Evolutionary conservation across 37 sponge, comb jelly and placozoan species (phyloP), one percentile per base, ranked within the genome.

Genomic region (Spongilla lacustris): DNA sequence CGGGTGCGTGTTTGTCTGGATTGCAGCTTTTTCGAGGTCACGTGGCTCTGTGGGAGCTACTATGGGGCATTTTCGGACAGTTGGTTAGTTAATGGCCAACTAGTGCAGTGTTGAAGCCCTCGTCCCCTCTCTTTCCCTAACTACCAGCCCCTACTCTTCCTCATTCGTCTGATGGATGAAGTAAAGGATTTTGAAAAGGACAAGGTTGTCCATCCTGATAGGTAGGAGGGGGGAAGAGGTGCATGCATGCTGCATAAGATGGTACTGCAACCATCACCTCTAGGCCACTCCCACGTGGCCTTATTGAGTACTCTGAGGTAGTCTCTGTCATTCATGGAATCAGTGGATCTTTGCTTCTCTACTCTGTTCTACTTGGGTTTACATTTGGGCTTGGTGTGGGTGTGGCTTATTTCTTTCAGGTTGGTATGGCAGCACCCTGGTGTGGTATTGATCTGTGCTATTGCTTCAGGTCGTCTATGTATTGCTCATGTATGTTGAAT

Each of bases 131-230:
- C 41, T 27, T 9, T 13, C 73, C 21, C 73, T 2, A 17, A 28
- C 27, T 69, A 25, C 14, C 67, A 89, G 93, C 58, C 80, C 24
- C 69, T 95, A 10, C 72, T 95, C 2, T 71, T 95, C 25, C 46
- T 84, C 23, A 34, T 95, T 32, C 92, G 96, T 17, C 69, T 95
- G 10, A 95, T 95, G 96, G 96, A 95, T 78, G 96, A 95, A 71
- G 91, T 95, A 25, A 95, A 95, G 77, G 96, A 95, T 69, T 95
- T 85, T 81, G 96, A 95, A 2, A 87, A 82, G 34, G 96, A 95
- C 73, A 84, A 82, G 1, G 82, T 82, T 17, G 84, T 92, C 22
- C 96, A 95, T 66, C 96, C 96, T 32, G 96, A 95, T 28, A 80
- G 93, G 93, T 89, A 41, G 21, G 36, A 58, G 58, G 11, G 58